These are phyloP conservation scores for Eupsilia transversa DNA, from an alignment of 2,888 invertebrate genomes.

Conservation along the genomic window DNA sequence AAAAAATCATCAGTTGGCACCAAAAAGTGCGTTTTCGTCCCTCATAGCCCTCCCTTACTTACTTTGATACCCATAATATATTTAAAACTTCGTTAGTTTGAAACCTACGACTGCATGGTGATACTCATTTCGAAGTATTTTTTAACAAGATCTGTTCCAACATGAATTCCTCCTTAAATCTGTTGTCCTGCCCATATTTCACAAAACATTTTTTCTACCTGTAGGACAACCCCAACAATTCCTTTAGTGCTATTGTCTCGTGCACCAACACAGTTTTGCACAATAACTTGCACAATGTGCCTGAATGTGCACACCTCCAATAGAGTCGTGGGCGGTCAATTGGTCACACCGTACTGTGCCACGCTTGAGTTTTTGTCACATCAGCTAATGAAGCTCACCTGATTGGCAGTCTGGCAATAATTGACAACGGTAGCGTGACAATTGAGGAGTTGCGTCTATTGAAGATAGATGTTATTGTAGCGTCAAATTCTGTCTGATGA, in stretches of 20 bases:
- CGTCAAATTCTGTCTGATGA: neutral
- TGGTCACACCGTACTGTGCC: slow-evolving; percentile 53
- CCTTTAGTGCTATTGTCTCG: slow-evolving; percentile 34
- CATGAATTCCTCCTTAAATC: neutral
- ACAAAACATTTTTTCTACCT: slow-evolving; percentile 6
- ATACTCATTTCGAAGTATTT: neutral
- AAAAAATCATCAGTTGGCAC: neutral
- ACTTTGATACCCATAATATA: neutral
- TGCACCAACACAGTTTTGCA: slow-evolving; percentile 43
- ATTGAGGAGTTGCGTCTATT: slow-evolving; percentile 6
- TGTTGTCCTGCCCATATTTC: slow-evolving; percentile 1
- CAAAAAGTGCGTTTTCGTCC: neutral
- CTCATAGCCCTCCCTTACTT: neutral
- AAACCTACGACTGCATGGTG: too few relatives aligned
- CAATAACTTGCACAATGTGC: slow-evolving; percentile 52
- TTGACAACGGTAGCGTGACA: slow-evolving; percentile 40
- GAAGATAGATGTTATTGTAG: neutral
- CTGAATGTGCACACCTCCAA: slow-evolving; percentile 33
- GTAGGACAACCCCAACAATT: slow-evolving; percentile 24
- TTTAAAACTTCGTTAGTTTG: neutral
- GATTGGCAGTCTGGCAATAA: slow-evolving; percentile 28
- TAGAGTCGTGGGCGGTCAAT: slow-evolving; percentile 61
- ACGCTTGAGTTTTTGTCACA: slow-evolving; percentile 36
- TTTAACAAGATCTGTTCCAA: neutral
- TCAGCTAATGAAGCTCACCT: slow-evolving; percentile 41